Conservation (phyloP, 1,140 invertebrate genomes). For the Drosophila obscura region DNA sequence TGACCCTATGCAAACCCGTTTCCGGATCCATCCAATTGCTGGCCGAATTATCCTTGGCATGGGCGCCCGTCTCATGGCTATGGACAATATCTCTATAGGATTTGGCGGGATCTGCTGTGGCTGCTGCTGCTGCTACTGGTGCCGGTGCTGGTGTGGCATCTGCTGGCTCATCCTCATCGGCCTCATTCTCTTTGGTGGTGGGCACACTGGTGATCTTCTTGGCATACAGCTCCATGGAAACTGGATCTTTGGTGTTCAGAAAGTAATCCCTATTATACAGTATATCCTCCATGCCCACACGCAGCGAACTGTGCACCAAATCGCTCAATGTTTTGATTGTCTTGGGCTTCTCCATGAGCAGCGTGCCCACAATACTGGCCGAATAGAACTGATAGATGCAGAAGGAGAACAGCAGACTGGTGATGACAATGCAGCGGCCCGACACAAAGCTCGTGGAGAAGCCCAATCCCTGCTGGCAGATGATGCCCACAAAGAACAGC, state of each 20-base stretch:
- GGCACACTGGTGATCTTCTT: slow-evolving; percentile 78
- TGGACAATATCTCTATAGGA: slow-evolving; percentile 74
- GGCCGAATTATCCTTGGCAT: slow-evolving; percentile 72
- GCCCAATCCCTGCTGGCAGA: slow-evolving; percentile 84
- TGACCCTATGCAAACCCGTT: slow-evolving; percentile 83
- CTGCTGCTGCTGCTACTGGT: not conserved
- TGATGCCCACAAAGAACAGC: slow-evolving; percentile 82
- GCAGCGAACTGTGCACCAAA: slow-evolving; percentile 86
- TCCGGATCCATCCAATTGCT: slow-evolving; percentile 78
- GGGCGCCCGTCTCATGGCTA: slow-evolving; percentile 75
- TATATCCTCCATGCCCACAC: slow-evolving; percentile 87
- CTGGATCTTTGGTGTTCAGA: slow-evolving; percentile 86
- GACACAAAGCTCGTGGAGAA: slow-evolving; percentile 84
- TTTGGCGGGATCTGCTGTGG: slow-evolving; percentile 51
- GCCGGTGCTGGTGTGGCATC: slow-evolving; percentile 19
- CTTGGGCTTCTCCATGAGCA: slow-evolving; percentile 87
- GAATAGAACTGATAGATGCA: slow-evolving; percentile 90
- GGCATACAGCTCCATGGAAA: slow-evolving; percentile 85
- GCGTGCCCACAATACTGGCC: slow-evolving; percentile 88
- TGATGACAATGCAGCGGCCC: slow-evolving; percentile 86
- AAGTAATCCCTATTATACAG: slow-evolving; percentile 87
- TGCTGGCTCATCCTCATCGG: slow-evolving; percentile 44
- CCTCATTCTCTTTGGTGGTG: slow-evolving; percentile 44
- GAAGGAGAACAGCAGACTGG: slow-evolving; percentile 87
- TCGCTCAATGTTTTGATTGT: slow-evolving; percentile 87